Evolutionary conservation across 2,797 vertebrate species (phyloP).

Genomic region (Oceanodroma leucorhoa): DNA sequence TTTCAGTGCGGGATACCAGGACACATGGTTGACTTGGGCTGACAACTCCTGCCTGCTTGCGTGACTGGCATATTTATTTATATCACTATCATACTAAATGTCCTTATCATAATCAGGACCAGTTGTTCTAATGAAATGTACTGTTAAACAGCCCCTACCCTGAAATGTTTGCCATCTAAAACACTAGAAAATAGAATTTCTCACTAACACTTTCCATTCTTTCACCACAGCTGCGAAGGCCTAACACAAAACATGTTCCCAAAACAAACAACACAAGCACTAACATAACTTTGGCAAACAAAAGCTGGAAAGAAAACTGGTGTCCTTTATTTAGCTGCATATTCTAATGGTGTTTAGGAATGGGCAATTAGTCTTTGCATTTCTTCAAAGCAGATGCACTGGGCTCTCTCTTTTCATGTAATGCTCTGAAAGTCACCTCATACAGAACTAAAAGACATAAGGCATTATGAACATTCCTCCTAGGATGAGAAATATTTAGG

Average conservation of each 20-base stretch:
- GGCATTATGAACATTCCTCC: background rate
- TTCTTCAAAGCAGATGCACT: background rate
- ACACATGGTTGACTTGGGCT: background rate
- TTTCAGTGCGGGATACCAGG: background rate
- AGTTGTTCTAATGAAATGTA: background rate
- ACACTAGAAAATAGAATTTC: background rate
- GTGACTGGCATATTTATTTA: background rate
- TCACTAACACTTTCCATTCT: conserved; percentile 35
- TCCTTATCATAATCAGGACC: background rate
- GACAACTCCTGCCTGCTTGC: background rate
- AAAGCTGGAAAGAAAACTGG: conserved; percentile 22
- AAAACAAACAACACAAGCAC: conserved; percentile 50
- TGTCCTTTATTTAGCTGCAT: conserved; percentile 23
- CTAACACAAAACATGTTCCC: conserved; percentile 53
- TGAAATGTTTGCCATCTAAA: background rate
- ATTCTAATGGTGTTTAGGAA: background rate
- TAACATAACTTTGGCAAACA: conserved; percentile 49
- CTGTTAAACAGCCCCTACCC: background rate
- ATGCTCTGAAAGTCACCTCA: background rate
- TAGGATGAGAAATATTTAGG: background rate
- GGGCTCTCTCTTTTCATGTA: background rate
- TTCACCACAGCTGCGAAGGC: conserved; percentile 33
- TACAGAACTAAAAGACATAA: background rate
- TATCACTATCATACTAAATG: background rate
- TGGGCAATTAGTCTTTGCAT: background rate